Evolutionary conservation across 2,888 invertebrate species (phyloP).

Genomic region (Protonemura montana): DNA sequence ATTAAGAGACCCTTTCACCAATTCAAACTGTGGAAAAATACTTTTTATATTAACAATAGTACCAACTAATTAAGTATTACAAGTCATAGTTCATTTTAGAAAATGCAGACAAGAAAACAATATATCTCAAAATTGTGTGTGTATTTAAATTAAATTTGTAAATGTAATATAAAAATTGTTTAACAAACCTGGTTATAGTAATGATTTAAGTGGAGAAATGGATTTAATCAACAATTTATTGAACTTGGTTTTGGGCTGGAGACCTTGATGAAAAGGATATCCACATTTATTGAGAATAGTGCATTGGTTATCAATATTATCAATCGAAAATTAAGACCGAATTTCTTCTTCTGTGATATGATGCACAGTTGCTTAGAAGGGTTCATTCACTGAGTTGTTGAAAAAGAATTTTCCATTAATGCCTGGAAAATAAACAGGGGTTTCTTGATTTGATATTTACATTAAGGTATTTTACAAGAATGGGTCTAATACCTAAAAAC

Average conservation of each 20-base stretch:
- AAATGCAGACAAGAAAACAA: slow-evolving; percentile 41
- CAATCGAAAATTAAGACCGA: too few relatives aligned
- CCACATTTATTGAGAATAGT: too few relatives aligned
- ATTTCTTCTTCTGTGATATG: too few relatives aligned
- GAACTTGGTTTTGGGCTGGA: too few relatives aligned
- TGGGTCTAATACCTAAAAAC: too few relatives aligned
- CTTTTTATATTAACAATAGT: slow-evolving; percentile 43
- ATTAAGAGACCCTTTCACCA: slow-evolving; percentile 13
- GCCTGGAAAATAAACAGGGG: background rate
- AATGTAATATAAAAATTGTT: slow-evolving; percentile 49
- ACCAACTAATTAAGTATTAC: slow-evolving; percentile 39
- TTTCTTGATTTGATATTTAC: too few relatives aligned
- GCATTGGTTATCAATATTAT: too few relatives aligned
- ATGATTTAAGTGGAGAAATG: background rate
- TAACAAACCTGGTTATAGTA: slow-evolving; percentile 45
- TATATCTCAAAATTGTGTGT: slow-evolving; percentile 46
- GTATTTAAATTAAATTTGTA: slow-evolving; percentile 47
- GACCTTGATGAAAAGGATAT: too few relatives aligned
- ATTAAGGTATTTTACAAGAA: too few relatives aligned
- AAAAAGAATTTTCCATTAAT: background rate
- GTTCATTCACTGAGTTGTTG: background rate
- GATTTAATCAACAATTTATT: too few relatives aligned
- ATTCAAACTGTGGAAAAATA: slow-evolving; percentile 33
- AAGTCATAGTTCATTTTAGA: slow-evolving; percentile 45
- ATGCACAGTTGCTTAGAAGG: background rate